A percentile compares a stretch with the other conserved stretches of the same genome.
phyloP scores from a whole-genome alignment of 2,888 invertebrate genomes.

The Harpagoxenus sublaevis region DNA sequence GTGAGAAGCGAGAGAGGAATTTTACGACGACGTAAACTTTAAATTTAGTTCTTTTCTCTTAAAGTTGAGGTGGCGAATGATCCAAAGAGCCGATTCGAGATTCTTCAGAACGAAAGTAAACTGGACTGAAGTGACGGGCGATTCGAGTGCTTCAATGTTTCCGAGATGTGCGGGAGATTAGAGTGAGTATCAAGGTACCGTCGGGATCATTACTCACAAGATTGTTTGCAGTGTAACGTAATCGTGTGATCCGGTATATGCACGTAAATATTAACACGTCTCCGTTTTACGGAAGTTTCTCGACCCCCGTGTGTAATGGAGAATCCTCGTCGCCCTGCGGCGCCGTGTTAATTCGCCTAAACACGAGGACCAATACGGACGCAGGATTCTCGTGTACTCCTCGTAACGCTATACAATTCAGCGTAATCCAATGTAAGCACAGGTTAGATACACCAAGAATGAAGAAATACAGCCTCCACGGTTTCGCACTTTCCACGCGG shows the following conservation, averaged over 20 bases:
- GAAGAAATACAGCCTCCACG: slow-evolving; percentile 32
- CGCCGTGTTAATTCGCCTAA: slow-evolving; percentile 47
- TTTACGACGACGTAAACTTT: slow-evolving; percentile 40
- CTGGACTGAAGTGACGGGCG: slow-evolving; percentile 4
- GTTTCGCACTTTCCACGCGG: not conserved
- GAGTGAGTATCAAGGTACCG: slow-evolving; percentile 12
- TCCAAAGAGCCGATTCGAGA: not conserved
- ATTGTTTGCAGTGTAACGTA: slow-evolving; percentile 46
- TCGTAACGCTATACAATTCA: slow-evolving; percentile 42
- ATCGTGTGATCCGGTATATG: slow-evolving; percentile 37
- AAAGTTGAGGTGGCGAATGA: slow-evolving; percentile 18
- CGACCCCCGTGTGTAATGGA: slow-evolving; percentile 41
- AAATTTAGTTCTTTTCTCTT: slow-evolving; percentile 43
- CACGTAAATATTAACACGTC: slow-evolving; percentile 49
- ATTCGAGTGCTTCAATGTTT: not conserved
- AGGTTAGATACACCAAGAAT: slow-evolving; percentile 28
- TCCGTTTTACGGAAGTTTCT: slow-evolving; percentile 33
- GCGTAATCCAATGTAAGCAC: slow-evolving; percentile 49
- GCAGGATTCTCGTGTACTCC: slow-evolving; percentile 2
- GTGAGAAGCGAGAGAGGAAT: not conserved
- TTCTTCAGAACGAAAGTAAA: not conserved
- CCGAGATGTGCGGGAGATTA: not conserved
- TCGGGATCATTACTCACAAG: slow-evolving; percentile 34
- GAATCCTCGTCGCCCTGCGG: slow-evolving; percentile 43
- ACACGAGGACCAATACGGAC: slow-evolving; percentile 27